Evolutionary conservation across 2,888 invertebrate genomes (phyloP).

Genomic region (Ecliptopera silaceata): DNA sequence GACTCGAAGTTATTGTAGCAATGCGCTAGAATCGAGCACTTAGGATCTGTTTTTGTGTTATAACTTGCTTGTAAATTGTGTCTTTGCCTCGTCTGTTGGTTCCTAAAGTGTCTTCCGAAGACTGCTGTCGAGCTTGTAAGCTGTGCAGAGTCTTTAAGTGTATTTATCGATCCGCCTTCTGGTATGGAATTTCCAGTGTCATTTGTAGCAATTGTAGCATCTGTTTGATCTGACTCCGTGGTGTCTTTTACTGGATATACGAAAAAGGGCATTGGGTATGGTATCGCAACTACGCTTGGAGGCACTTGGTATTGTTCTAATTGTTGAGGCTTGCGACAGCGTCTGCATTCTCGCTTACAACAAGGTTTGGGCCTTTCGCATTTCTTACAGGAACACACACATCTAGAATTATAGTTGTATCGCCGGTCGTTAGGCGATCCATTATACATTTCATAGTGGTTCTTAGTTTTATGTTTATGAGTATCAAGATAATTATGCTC

Average conservation of each 20-base stretch:
- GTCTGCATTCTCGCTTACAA: conserved; percentile 6
- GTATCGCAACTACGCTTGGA: conserved; percentile 6
- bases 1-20: not conserved
- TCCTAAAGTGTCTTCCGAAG: too few species aligned
- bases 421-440: not conserved
- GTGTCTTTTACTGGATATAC: not conserved
- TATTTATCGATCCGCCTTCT: too few species aligned
- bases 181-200: too few species aligned
- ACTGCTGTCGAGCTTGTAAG: not conserved
- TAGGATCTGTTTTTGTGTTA: not conserved
- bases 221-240: not conserved
- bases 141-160: too few species aligned
- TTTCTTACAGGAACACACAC: conserved; percentile 15
- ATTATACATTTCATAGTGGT: not conserved
- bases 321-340: not conserved
- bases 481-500: not conserved
- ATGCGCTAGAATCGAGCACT: not conserved
- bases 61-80: too few species aligned
- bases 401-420: not conserved
- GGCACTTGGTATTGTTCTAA: not conserved
- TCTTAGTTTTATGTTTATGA: not conserved
- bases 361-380: conserved; percentile 8
- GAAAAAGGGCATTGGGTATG: conserved; percentile 17
- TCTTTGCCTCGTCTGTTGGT: too few species aligned
- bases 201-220: too few species aligned